Evolutionary conservation across 2,113 vertebrate species (phyloP), one percentile per base, ranked within the genome.

Genomic region (Cinclus cinclus): DNA sequence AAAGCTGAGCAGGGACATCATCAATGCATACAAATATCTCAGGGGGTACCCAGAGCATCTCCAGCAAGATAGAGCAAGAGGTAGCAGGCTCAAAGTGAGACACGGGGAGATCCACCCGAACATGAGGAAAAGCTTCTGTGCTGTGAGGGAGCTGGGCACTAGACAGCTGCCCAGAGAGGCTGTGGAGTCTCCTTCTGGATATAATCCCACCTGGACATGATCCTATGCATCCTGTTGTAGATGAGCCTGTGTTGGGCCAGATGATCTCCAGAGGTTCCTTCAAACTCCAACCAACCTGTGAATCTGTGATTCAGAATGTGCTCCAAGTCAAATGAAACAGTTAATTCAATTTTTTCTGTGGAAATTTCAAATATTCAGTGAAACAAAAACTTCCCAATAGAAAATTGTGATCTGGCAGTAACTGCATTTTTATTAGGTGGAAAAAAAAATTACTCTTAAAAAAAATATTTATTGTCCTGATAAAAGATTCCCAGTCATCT

Each of bases 401-500:
- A 92, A 94, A 84, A 89, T 92, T 84, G 31, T 17, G 60, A 74
- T 59, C 76, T 83, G 71, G 46, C 21, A 88, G 20, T 39, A 86
- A 47, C 39, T 71, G 52, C 17, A 59, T 81, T 93, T 93, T 93
- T 49, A 74, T 24, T 50, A n/a, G 16, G 35, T 37, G 41, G 11
- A 1, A 8, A 10, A 70, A 60, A 50, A 68, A 63, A 71, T 6
- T 3, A 15, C 8, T 37, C 4, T 39, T 63, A 31, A 20, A 24
- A 4, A 68, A 55, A 35, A 53, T 87, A 96, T 95, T 94, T 95
- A 82, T 91, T 37, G 21, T 85, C 82, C 82, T 74, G 55, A 96
- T 91, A 80, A 87, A 79, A 94, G 53, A 83, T 69, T 87, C 67
- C 42, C 0, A 69, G 28, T 46, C 81, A 89, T 59, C 55, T 88